Base-by-base conservation (phyloP, 2,888 invertebrate genomes). In the Ormyrus labotus region DNA sequence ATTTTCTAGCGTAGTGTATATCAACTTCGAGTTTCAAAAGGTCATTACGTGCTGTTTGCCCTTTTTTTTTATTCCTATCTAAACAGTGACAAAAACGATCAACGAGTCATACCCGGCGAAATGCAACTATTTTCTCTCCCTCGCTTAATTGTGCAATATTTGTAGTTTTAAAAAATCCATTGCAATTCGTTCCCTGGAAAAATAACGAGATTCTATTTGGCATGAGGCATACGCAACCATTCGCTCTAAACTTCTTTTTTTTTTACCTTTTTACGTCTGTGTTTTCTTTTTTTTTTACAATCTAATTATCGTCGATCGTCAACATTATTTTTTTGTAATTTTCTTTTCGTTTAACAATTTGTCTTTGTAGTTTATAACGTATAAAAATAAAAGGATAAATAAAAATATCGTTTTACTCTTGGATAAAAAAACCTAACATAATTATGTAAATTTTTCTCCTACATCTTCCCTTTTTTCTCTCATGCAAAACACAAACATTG, bases 341-440 rank as follows among this genome's bases (percentile, higher is more conserved):
- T 81, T 72, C 72, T 83, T 76, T 78, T 80, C 68, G 80, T 80
- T 80, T 63, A 77, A 82, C 81, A 78, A 82, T 80, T 82, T 78
- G 34, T 34, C 68, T 80, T 81, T 68, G 65, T 82, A 80, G 60
- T 78, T 84, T 79, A 73, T 73, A 84, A 85, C 83, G 85, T 88
- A 88, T 87, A 89, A 89, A 89, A 89, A 89, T 89, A 89, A 89
- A 86, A 84, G 84, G 87, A 85, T 85, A 88, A 89, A 89, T 87
- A 88, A 89, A 88, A 89, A 89, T 89, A 89, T 88, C 82, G 84
- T 86, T 86, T 85, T 85, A 80, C 85, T 87, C 84, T 87, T 82
- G 34, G 85, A 85, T 88, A 87, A 87, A 87, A 88, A 87, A 87
- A 83, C 83, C 85, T 84, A 80, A 84, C 82, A 82, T 80, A 71